Percentiles rank a stretch among this genome's conserved stretches.
phyloP scores from a whole-genome alignment of 2,797 vertebrate genomes.

The Betta splendens region DNA sequence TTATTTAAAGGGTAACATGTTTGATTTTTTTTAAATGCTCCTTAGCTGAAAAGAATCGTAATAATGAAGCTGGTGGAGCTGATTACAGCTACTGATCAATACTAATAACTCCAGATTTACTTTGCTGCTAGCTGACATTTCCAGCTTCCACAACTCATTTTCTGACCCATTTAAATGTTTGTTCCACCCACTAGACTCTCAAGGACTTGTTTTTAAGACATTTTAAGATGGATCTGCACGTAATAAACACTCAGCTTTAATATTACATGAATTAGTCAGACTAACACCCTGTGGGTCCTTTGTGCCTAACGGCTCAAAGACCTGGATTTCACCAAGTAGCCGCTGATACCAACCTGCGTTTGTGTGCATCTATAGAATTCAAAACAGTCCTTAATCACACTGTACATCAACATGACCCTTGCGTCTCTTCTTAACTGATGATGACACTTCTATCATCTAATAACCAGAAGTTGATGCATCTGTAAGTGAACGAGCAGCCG shows the following conservation, averaged over 20 bases:
- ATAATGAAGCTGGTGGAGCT: neutral
- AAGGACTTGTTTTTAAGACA: neutral
- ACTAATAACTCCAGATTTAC: conserved; percentile 1
- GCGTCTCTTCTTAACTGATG: too few relatives aligned
- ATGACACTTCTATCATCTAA: too few relatives aligned
- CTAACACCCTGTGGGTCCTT: neutral
- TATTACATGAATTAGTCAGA: neutral
- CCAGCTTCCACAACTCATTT: neutral
- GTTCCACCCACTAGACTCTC: neutral
- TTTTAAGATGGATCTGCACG: neutral
- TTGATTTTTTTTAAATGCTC: neutral
- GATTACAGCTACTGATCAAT: conserved; percentile 15
- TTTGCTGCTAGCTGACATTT: conserved; percentile 21
- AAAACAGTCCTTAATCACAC: too few relatives aligned
- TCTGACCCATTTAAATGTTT: conserved; percentile 7
- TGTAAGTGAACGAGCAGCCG: too few relatives aligned
- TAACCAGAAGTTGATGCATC: too few relatives aligned
- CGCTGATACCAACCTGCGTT: too few relatives aligned
- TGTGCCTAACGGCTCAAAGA: neutral
- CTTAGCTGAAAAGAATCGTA: neutral
- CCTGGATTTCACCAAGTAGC: neutral
- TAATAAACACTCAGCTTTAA: neutral
- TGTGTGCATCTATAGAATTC: too few relatives aligned
- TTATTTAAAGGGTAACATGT: conserved; percentile 8
- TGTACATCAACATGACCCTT: too few relatives aligned